phyloP scores from a whole-genome alignment of 2,113 vertebrate genomes.

The Pionites leucogaster region DNA sequence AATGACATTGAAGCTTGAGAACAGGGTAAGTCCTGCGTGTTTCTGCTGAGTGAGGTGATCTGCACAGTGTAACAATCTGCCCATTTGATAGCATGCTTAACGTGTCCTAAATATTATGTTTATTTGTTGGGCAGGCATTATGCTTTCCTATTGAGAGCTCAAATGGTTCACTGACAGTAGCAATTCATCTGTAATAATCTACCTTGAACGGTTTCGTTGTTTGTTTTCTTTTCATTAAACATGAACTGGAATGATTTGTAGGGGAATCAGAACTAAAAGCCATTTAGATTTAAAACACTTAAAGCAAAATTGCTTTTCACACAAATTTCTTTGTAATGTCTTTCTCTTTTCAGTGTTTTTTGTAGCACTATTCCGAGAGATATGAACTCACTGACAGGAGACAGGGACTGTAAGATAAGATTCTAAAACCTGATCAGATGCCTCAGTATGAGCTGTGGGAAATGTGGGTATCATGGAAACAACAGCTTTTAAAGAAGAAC shows the following conservation, averaged over 20 bases:
- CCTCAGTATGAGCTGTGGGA: slow-evolving; percentile 33
- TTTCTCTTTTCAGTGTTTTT: slow-evolving; percentile 15
- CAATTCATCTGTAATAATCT: not conserved
- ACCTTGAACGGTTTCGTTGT: not conserved
- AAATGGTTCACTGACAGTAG: not conserved
- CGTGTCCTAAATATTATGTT: slow-evolving; percentile 14
- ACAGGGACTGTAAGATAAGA: slow-evolving; percentile 28
- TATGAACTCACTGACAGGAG: not conserved
- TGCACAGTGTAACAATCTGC: not conserved
- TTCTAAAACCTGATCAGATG: slow-evolving; percentile 46
- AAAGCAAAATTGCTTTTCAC: slow-evolving; percentile 12
- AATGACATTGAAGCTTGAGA: not conserved
- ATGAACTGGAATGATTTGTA: not conserved
- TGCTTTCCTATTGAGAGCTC: not conserved
- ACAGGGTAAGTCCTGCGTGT: slow-evolving; percentile 5
- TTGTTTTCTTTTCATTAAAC: not conserved
- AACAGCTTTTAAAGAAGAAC: not conserved
- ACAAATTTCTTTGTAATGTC: not conserved
- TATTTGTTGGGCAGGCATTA: slow-evolving; percentile 29
- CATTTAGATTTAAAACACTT: slow-evolving; percentile 24
- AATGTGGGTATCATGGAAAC: slow-evolving; percentile 13
- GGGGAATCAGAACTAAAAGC: slow-evolving; percentile 7
- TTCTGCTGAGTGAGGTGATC: not conserved
- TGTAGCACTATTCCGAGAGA: not conserved
- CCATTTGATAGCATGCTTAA: slow-evolving; percentile 15